These are phyloP conservation scores for Tolmerus cingulatus DNA, from an alignment of 2,888 invertebrate genomes.

Conservation along the genomic window DNA sequence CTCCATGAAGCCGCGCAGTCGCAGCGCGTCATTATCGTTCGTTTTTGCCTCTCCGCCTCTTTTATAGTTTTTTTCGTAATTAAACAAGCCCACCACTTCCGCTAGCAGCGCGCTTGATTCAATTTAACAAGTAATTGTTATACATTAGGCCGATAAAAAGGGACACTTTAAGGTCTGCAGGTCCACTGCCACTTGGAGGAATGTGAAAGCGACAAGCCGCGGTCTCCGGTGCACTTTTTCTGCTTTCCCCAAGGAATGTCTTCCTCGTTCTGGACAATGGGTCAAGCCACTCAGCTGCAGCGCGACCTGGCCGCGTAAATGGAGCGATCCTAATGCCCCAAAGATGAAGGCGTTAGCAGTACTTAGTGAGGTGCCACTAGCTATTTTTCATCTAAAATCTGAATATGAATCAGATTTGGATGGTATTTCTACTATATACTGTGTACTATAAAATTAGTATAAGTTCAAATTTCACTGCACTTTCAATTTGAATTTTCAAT, in stretches of 20 bases:
- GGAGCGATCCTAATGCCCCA: background rate
- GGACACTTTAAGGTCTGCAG: slow-evolving; percentile 23
- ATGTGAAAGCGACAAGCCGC: slow-evolving; percentile 6
- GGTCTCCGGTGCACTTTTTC: background rate
- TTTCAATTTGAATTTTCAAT: too few relatives aligned
- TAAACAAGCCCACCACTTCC: slow-evolving; percentile 36
- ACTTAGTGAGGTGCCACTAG: background rate
- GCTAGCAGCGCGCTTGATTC: slow-evolving; percentile 33
- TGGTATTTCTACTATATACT: too few relatives aligned
- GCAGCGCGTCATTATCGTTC: slow-evolving; percentile 22
- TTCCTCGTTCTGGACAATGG: slow-evolving; percentile 2
- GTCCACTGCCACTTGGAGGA: background rate
- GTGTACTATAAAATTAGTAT: too few relatives aligned
- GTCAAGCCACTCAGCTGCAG: background rate
- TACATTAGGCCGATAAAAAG: slow-evolving; percentile 10
- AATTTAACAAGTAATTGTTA: slow-evolving; percentile 37
- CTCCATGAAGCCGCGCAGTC: background rate
- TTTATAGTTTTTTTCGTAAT: slow-evolving; percentile 27
- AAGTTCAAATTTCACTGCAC: too few relatives aligned
- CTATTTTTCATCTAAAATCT: background rate
- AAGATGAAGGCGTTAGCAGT: background rate
- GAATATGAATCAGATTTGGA: too few relatives aligned
- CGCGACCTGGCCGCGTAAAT: background rate
- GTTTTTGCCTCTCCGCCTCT: background rate
- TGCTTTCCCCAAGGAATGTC: background rate